These are phyloP conservation scores for Tenthredo distinguenda DNA, from an alignment of 2,888 invertebrate genomes.

Conservation along the genomic window DNA sequence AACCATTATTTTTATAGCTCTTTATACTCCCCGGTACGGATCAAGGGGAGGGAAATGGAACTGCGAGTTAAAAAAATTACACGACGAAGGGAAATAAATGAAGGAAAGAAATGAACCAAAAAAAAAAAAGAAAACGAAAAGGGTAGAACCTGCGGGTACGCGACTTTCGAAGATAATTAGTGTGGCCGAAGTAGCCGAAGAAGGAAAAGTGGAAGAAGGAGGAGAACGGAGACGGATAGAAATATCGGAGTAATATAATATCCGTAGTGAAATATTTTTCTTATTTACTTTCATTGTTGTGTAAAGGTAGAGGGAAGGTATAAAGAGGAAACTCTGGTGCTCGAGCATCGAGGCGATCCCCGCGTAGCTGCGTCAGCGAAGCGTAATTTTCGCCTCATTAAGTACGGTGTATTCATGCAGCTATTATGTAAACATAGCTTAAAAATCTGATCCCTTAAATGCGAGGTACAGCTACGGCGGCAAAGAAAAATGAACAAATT, in stretches of 20 bases:
- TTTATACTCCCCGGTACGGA: background rate
- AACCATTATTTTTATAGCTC: constrained; percentile 32
- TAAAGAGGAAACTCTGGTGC: constrained; percentile 53
- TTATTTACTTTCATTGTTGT: constrained; percentile 61
- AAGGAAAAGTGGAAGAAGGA: background rate
- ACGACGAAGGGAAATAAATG: background rate
- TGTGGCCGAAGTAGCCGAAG: background rate
- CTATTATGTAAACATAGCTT: constrained; percentile 55
- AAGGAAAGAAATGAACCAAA: background rate
- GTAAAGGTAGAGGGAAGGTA: constrained; percentile 32
- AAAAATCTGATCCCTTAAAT: constrained; percentile 55
- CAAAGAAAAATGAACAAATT: constrained; percentile 54
- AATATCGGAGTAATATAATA: constrained; percentile 4
- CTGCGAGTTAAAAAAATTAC: background rate
- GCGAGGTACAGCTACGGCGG: constrained; percentile 38
- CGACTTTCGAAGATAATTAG: constrained; percentile 6
- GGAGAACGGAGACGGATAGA: background rate
- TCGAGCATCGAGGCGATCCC: constrained; percentile 52
- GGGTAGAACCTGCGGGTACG: background rate
- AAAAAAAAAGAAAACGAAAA: background rate
- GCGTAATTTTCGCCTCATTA: constrained; percentile 68
- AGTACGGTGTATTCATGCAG: constrained; percentile 57
- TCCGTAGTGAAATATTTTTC: constrained; percentile 42
- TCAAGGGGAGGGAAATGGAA: background rate
- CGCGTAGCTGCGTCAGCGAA: constrained; percentile 61